Base-by-base conservation (phyloP, 2,113 vertebrate species). In the Atherinomorus stipes region DNA sequence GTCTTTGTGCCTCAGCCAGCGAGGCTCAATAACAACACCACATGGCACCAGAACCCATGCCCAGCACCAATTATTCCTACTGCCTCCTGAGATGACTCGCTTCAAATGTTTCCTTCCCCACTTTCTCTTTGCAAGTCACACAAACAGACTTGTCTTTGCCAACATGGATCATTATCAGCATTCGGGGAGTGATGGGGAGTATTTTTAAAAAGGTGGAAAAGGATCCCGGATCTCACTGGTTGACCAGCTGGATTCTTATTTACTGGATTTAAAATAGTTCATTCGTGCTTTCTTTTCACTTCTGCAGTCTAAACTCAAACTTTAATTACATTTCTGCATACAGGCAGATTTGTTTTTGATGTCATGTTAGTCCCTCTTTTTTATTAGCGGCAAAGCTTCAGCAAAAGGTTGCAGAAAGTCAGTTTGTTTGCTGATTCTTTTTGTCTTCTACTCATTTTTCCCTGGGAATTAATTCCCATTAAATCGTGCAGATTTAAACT, bases 31-130 rank as follows among this genome's bases (percentile, higher is more conserved):
- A 87, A 85, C 85, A 86, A 74, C 78, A 76, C 83, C 88, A 76
- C 90, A 86, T 85, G 86, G 90, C 72, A 80, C 45, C 60, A 22
- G 76, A 78, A 84, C 45, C 64, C 2, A 50, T 78, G 83, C 85
- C 89, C 89, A 74, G 76, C 74, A 74, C 83, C 82, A 82, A 73
- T 89, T 90, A 86, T 81, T 86, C 81, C 81, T 69, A 76, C 87
- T 80, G 83, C 83, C 68, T 87, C 81, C 78, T 22, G 60, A 86
- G 81, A 88, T 88, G 71, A 78, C 71, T 86, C 11, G 50, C 71
- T 84, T 82, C 61, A 71, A 62, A 66, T 70, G 9, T 6, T 6
- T 0, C 0, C 31, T 47, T 22, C 28, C 9, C 40, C 31, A 16
- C 59, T 70, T 67, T 64, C 45, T 78, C 66, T 70, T 57, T 73